phyloP scores from a whole-genome alignment of 1,140 invertebrate species.

The Neoseiulus cucumeris region DNA sequence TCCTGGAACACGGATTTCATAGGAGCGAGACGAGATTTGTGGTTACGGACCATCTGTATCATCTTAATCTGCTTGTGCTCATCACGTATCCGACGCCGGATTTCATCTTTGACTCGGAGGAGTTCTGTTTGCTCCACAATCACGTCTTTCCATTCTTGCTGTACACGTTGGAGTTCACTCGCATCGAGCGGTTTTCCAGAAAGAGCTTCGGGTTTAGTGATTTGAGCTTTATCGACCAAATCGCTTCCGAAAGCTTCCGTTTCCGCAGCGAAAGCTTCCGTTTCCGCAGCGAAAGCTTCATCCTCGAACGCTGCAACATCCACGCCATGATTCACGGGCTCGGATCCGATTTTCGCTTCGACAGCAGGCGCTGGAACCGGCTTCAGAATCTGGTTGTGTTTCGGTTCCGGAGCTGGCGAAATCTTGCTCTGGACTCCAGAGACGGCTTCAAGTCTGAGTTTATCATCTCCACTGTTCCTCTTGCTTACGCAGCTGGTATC shows the following conservation, averaged over 20 bases:
- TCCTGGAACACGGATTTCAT: not conserved
- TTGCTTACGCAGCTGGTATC: not conserved
- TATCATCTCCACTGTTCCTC: not conserved
- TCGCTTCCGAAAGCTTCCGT: not conserved
- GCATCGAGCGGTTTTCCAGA: not conserved
- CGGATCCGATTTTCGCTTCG: not conserved
- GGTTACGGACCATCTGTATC: slow-evolving; percentile 2
- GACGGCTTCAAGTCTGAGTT: too few relatives aligned
- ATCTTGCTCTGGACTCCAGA: not conserved
- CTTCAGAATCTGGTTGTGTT: slow-evolving; percentile 1
- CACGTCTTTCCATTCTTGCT: not conserved
- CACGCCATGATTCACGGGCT: not conserved
- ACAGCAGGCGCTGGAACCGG: not conserved
- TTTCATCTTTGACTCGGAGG: not conserved
- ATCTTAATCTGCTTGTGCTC: slow-evolving; percentile 9
- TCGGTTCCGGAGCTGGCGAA: not conserved
- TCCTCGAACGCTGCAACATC: not conserved
- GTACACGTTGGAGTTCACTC: not conserved
- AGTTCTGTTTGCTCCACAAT: not conserved
- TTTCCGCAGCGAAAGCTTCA: not conserved
- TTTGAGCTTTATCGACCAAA: not conserved
- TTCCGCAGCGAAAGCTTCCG: not conserved
- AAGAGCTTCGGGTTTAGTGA: not conserved
- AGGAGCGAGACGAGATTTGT: not conserved
- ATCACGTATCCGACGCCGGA: not conserved